These are phyloP conservation scores for Dasyurus viverrinus DNA, from an alignment of 2,113 vertebrate species.

Conservation along the genomic window DNA sequence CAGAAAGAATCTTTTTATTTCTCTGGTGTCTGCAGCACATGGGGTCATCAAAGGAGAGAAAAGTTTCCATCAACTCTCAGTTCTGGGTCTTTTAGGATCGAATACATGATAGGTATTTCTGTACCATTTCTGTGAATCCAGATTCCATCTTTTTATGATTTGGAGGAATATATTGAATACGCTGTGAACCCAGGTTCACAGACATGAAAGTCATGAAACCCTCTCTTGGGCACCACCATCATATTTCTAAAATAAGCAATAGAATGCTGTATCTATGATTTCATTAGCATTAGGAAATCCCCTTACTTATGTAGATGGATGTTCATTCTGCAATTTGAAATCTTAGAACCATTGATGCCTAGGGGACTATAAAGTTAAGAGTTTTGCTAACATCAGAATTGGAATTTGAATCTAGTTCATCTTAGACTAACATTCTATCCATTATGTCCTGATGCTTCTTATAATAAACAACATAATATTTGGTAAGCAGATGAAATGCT, in stretches of 20 bases:
- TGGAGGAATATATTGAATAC: not conserved
- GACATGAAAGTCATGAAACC: not conserved
- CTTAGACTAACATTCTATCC: not conserved
- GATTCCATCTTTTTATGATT: not conserved
- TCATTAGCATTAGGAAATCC: not conserved
- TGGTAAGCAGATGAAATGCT: not conserved
- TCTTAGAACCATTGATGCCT: not conserved
- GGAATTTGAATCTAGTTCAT: not conserved
- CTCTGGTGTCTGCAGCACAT: not conserved
- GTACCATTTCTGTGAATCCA: not conserved
- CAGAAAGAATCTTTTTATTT: not conserved
- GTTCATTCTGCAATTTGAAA: not conserved
- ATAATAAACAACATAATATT: not conserved
- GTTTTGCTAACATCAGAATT: not conserved
- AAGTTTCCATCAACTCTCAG: not conserved
- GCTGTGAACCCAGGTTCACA: not conserved
- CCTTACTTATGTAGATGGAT: not conserved
- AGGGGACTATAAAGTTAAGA: not conserved
- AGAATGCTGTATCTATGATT: not conserved
- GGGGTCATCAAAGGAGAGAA: not conserved
- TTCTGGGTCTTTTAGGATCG: not conserved
- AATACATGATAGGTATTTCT: not conserved
- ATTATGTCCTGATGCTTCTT: not conserved
- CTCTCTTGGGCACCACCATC: not conserved
- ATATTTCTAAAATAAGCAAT: not conserved